Evolutionary conservation across 2,113 vertebrate species (phyloP).

Genomic region (Myotis brandtii): DNA sequence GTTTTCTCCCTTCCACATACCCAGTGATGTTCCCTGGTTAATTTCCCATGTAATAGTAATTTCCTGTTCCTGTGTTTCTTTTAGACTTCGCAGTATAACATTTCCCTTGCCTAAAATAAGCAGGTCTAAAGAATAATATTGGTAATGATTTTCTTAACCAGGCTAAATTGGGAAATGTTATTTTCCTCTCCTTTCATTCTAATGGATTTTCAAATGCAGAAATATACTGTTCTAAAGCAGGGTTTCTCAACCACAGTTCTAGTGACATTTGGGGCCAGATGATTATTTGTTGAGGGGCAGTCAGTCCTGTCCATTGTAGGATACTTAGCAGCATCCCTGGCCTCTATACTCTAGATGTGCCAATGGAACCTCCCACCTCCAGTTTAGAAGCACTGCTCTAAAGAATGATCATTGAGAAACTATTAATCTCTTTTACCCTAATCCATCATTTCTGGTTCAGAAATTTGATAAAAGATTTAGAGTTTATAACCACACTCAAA

Average conservation of each 20-base stretch:
- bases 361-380: neutral
- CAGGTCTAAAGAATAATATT: neutral
- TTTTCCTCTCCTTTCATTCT: neutral
- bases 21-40: slow-evolving; percentile 25
- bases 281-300: neutral
- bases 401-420: neutral
- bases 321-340: neutral
- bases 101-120: slow-evolving; percentile 25
- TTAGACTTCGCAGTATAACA: neutral
- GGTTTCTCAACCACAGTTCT: neutral
- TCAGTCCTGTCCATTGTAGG: neutral
- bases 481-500: neutral
- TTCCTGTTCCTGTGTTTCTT: neutral
- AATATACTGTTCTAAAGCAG: neutral
- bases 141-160: neutral
- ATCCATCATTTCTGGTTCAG: neutral
- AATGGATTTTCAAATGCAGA: slow-evolving; percentile 11
- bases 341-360: neutral
- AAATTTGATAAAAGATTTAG: neutral
- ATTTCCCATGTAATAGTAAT: neutral
- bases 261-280: neutral
- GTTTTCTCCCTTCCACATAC: neutral
- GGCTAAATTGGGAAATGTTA: neutral
- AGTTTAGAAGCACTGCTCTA: neutral
- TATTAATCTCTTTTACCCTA: neutral